Conservation (phyloP, 1,140 invertebrate genomes). For the Diabrotica virgifera region DNA sequence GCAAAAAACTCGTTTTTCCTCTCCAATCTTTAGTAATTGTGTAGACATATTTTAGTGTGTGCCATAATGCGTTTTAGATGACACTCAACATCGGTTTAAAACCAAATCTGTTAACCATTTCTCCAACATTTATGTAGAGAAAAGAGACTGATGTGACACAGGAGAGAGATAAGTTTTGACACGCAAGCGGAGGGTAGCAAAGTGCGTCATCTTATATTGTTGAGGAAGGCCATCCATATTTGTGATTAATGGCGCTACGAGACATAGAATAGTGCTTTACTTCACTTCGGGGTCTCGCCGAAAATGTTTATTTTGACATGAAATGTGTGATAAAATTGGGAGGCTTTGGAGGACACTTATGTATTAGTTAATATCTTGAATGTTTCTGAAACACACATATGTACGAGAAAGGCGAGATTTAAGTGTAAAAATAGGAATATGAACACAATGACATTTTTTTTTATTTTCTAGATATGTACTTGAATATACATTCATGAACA, state of each 20-base stretch:
- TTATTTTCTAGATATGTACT: too few species aligned
- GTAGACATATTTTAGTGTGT: too few species aligned
- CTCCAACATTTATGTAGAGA: not conserved
- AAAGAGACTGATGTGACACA: not conserved
- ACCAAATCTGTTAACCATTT: not conserved
- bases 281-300: conserved; percentile 27
- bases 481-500: too few species aligned
- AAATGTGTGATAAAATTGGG: conserved; percentile 27
- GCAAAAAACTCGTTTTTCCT: too few species aligned
- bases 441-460: too few species aligned
- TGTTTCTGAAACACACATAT: too few species aligned
- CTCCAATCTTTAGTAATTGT: too few species aligned
- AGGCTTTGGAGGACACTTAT: too few species aligned
- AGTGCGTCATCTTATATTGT: conserved; percentile 24
- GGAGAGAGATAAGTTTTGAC: not conserved
- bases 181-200: not conserved
- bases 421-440: too few species aligned
- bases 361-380: too few species aligned
- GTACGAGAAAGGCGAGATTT: too few species aligned
- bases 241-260: conserved; percentile 28
- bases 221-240: conserved; percentile 33
- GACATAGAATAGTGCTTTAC: conserved; percentile 33
- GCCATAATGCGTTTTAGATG: too few species aligned
- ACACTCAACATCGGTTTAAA: not conserved
- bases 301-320: conserved; percentile 26